Conservation (phyloP, 2,113 vertebrate genomes). For the Scalopus aquaticus region DNA sequence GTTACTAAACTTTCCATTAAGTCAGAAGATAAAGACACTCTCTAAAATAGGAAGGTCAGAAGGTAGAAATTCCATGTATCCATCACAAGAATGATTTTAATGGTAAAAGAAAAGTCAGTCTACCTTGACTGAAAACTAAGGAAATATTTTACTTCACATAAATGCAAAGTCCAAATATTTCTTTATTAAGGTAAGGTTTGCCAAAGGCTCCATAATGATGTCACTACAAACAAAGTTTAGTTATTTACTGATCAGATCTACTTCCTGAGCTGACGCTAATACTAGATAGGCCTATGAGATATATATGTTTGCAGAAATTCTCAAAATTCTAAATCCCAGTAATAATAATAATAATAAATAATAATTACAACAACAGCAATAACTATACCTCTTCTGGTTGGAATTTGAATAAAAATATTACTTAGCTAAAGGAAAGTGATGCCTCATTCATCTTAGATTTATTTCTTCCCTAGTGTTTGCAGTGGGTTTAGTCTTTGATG, state of each 20-base stretch:
- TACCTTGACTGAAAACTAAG: neutral
- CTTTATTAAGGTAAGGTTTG: neutral
- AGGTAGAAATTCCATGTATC: neutral
- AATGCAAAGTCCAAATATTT: neutral
- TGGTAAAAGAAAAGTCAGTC: neutral
- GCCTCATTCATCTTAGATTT: neutral
- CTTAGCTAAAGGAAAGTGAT: neutral
- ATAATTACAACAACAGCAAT: neutral
- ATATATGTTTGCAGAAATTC: neutral
- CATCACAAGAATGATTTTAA: neutral
- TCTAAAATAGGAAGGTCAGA: neutral
- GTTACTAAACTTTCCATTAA: neutral
- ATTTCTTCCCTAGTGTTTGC: neutral
- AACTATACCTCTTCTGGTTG: fast-evolving
- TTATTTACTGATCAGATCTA: neutral
- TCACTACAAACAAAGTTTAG: neutral
- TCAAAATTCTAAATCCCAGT: neutral
- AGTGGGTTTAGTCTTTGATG: neutral
- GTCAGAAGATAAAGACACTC: neutral
- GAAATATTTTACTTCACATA: neutral
- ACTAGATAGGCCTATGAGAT: neutral
- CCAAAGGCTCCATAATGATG: neutral
- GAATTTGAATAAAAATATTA: neutral
- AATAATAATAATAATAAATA: neutral
- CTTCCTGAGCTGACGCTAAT: neutral